phyloP scores from a whole-genome alignment of 2,888 invertebrate species.

The Hypsopygia costalis region DNA sequence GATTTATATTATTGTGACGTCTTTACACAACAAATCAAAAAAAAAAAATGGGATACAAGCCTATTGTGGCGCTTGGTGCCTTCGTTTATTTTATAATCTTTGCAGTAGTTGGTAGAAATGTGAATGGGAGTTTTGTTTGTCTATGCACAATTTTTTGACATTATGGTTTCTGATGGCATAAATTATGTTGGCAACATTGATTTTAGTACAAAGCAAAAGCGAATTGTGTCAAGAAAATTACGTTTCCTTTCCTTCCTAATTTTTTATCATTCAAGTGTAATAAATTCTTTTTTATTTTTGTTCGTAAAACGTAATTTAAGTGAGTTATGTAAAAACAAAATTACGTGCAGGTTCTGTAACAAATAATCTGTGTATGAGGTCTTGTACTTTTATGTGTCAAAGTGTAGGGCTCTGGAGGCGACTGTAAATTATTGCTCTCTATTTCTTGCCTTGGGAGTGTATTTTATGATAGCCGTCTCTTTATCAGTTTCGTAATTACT shows the following conservation, averaged over 20 bases:
- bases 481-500: constrained; percentile 24
- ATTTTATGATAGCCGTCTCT: constrained; percentile 26
- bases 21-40: too few species aligned
- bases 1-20: too few species aligned
- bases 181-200: constrained; percentile 37
- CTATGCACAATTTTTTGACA: constrained; percentile 4
- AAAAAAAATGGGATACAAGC: too few species aligned
- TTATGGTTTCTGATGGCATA: too few species aligned
- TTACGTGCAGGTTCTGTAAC: background rate
- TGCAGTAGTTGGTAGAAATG: too few species aligned
- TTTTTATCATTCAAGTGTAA: constrained; percentile 38
- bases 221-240: constrained; percentile 68
- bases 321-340: too few species aligned
- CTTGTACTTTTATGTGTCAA: constrained; percentile 63
- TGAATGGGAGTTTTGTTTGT: too few species aligned
- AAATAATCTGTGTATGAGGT: constrained; percentile 19
- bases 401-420: constrained; percentile 54
- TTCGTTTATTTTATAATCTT: too few species aligned
- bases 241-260: constrained; percentile 50
- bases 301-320: background rate
- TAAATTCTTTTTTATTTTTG: constrained; percentile 26
- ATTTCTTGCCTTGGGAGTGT: constrained; percentile 36
- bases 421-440: constrained; percentile 55
- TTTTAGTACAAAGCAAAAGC: constrained; percentile 68
- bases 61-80: too few species aligned